Evolutionary conservation across 2,113 vertebrate species (phyloP), one percentile per base, ranked within the genome.

Genomic region (Grantiella picta): DNA sequence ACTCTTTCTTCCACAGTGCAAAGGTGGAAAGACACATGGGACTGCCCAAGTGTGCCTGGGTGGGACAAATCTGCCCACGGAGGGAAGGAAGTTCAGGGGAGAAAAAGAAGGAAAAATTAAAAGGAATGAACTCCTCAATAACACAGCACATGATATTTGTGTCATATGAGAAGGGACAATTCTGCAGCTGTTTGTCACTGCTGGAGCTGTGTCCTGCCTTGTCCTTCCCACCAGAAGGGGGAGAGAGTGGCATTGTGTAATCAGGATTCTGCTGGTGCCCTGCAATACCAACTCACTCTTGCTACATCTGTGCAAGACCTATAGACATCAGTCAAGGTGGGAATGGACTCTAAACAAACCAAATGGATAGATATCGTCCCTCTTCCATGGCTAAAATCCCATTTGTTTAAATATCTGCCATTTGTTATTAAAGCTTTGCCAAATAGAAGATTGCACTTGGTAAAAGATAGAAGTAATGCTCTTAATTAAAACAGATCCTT

Each of bases 401-500:
- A 60, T 92, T 75, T 96, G 79, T 96, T 96, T 95, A 94, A 90
- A 60, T 86, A 88, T 61, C 64, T 92, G 44, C 90, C 69, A 56
- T 91, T 96, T 92, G 76, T 84, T 94, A 78, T 49, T 94, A 86
- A 88, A 90, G 22, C 75, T 61, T 54, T 70, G 68, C 79, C 84
- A 90, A 93, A 86, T 6, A 93, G 47, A 83, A 93, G 90, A 91
- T 52, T 95, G 92, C 7, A 19, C 52, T 81, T 60, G 7, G 54
- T 83, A 75, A 70, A 91, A 94, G 79, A 90, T 64, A 93, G 61
- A 93, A 83, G 76, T 52, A 73, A 86, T 86, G 72, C 31, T 94
- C 87, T 89, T 93, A 93, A 95, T 95, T 90, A 84, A 92, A 96
- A 60, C 47, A 86, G 72, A 90, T 90, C 81, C 85, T 92, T 96